Evolutionary conservation across 2,888 invertebrate genomes (phyloP).

Genomic region (Baccha elongata): DNA sequence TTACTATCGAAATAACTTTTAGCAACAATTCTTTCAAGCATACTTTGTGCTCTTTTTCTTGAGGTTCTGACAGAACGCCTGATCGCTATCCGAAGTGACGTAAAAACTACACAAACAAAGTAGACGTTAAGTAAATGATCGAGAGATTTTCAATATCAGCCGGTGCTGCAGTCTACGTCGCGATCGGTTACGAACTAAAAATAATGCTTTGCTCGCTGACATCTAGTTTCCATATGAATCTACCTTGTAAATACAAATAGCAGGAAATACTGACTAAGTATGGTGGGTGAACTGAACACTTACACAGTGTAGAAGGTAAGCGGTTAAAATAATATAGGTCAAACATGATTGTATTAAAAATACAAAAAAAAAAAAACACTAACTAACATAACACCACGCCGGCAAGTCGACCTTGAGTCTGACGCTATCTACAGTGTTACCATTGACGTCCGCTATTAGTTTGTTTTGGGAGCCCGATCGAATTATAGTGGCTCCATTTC

Average conservation of each 20-base stretch:
- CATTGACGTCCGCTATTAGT: slow-evolving; percentile 47
- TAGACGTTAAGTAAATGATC: not conserved
- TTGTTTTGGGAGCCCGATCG: slow-evolving; percentile 41
- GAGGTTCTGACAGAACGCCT: slow-evolving; percentile 15
- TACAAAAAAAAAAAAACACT: slow-evolving; percentile 2
- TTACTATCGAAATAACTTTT: slow-evolving; percentile 15
- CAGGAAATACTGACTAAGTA: not conserved
- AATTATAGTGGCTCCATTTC: not conserved
- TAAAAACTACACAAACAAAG: slow-evolving; percentile 22
- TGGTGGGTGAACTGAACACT: not conserved
- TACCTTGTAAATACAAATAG: not conserved
- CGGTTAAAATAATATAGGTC: slow-evolving; percentile 40
- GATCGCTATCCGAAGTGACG: slow-evolving; percentile 33
- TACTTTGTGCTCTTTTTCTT: slow-evolving; percentile 5
- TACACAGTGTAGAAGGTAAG: slow-evolving; percentile 1
- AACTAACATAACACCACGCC: slow-evolving; percentile 30
- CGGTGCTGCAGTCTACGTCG: not conserved
- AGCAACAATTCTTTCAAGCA: slow-evolving; percentile 22
- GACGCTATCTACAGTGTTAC: not conserved
- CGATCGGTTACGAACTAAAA: slow-evolving; percentile 55
- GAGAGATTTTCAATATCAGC: slow-evolving; percentile 1
- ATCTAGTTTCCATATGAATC: slow-evolving; percentile 23
- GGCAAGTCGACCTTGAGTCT: slow-evolving; percentile 62
- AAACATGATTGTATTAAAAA: slow-evolving; percentile 22
- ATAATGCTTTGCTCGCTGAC: slow-evolving; percentile 33